A percentile compares a stretch with the other conserved stretches of the same genome.
These are phyloP conservation scores for Drosophila baimaii DNA, from an alignment of 1,140 invertebrate genomes.

Conservation along the genomic window DNA sequence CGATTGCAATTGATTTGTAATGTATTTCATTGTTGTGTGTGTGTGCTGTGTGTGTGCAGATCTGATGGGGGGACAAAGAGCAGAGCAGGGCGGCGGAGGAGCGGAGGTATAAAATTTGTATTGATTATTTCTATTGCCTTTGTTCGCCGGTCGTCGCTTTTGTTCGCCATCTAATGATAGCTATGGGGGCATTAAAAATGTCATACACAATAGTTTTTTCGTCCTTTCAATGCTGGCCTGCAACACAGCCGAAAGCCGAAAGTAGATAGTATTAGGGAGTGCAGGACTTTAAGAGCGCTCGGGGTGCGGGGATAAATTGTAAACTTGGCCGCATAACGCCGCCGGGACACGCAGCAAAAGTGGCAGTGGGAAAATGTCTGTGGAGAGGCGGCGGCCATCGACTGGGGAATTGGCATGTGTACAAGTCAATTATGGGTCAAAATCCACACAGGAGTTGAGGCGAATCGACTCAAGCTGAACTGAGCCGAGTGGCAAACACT, in stretches of 20 bases:
- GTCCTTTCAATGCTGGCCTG: background rate
- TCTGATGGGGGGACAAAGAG: conserved; percentile 23
- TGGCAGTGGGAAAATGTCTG: conserved; percentile 3
- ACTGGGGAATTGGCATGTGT: conserved; percentile 76
- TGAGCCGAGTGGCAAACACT: conserved; percentile 58
- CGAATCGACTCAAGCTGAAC: conserved; percentile 25
- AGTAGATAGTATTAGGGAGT: conserved; percentile 21
- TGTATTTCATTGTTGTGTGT: conserved; percentile 78
- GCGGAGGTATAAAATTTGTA: conserved; percentile 73
- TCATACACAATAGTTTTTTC: conserved; percentile 53
- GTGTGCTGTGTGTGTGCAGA: conserved; percentile 36
- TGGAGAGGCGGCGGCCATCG: conserved; percentile 21
- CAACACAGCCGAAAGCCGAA: conserved; percentile 12
- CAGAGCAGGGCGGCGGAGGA: background rate
- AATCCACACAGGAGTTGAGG: conserved; percentile 74
- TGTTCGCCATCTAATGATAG: conserved; percentile 79
- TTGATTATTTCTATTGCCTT: conserved; percentile 82
- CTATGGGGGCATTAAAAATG: conserved; percentile 81
- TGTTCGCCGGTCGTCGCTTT: conserved; percentile 70
- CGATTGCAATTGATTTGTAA: conserved; percentile 83
- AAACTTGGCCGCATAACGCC: conserved; percentile 53
- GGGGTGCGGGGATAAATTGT: conserved; percentile 42
- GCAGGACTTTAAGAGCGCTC: conserved; percentile 34
- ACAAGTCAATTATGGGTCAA: conserved; percentile 82
- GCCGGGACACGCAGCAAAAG: conserved; percentile 61